phyloP scores from a whole-genome alignment of 2,888 invertebrate species.

The Sminthurides aquaticus region DNA sequence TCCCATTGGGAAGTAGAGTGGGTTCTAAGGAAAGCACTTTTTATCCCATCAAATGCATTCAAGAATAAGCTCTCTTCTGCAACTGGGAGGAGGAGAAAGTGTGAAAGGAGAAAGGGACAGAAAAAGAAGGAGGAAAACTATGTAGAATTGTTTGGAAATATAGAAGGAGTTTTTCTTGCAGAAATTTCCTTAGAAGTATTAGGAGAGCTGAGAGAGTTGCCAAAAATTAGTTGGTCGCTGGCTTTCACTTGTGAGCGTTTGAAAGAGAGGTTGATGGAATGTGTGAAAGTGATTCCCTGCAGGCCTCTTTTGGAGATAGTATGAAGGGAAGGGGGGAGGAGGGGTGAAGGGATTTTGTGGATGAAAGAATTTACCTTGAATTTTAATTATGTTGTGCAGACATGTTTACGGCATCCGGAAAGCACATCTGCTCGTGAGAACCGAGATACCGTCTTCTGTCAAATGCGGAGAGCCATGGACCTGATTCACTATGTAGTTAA shows the following conservation, averaged over 20 bases:
- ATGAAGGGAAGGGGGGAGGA: not conserved
- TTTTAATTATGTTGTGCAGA: constrained; percentile 50
- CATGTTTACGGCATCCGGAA: constrained; percentile 89
- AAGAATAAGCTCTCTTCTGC: no score
- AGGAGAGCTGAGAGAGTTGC: no score
- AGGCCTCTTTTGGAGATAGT: not conserved
- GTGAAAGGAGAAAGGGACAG: no score
- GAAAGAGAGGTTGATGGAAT: not conserved
- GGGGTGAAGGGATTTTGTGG: no score
- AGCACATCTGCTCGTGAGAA: constrained; percentile 88
- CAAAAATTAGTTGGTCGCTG: no score
- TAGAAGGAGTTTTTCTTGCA: no score
- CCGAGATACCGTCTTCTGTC: constrained; percentile 94
- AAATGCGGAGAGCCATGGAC: constrained; percentile 95
- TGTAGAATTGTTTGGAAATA: no score
- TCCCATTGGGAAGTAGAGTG: not conserved
- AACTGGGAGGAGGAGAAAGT: no score
- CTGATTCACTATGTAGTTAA: constrained; percentile 94
- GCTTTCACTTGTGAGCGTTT: not conserved
- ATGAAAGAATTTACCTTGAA: not conserved
- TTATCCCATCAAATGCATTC: no score
- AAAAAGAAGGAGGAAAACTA: no score
- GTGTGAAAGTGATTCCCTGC: not conserved
- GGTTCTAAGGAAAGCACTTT: no score
- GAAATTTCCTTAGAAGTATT: no score